phyloP scores from a whole-genome alignment of 2,888 invertebrate species.

The Harpagoxenus sublaevis region DNA sequence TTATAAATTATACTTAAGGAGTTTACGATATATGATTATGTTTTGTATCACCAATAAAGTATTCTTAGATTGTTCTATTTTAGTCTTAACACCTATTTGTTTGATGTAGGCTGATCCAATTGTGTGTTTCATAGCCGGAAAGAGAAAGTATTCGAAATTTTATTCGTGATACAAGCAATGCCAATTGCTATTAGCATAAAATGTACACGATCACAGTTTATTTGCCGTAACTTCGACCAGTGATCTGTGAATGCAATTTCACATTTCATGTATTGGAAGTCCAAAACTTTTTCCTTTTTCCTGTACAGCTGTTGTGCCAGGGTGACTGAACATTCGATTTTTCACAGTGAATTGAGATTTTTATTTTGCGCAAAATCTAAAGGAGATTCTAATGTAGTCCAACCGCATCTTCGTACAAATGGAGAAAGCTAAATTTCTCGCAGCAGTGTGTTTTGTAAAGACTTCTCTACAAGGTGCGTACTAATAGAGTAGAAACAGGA shows the following conservation, averaged over 20 bases:
- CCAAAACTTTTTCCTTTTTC: conserved; percentile 21
- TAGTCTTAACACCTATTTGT: conserved; percentile 4
- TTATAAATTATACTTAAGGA: conserved; percentile 69
- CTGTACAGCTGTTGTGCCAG: background rate
- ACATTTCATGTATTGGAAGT: conserved; percentile 24
- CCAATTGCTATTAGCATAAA: conserved; percentile 7
- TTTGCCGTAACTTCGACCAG: conserved; percentile 28
- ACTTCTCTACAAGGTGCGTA: conserved; percentile 3
- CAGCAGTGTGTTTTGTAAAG: conserved; percentile 29
- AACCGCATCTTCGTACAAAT: conserved; percentile 18
- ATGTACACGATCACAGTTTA: conserved; percentile 27
- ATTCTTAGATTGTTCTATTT: conserved; percentile 34
- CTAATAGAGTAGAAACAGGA: conserved; percentile 22
- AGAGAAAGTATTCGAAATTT: conserved; percentile 26
- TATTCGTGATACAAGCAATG: conserved; percentile 14
- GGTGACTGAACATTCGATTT: conserved; percentile 7
- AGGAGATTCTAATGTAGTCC: background rate
- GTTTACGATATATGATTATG: conserved; percentile 2
- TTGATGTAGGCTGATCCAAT: background rate
- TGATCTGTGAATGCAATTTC: conserved; percentile 45
- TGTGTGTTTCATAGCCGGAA: background rate
- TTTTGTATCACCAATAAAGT: conserved; percentile 46
- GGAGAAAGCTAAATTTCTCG: conserved; percentile 45
- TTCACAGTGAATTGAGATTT: background rate
- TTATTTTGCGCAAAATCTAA: conserved; percentile 27